A percentile compares a stretch with the other conserved stretches of the same genome.
These are phyloP conservation scores for Phocides pigmalion DNA, from an alignment of 1,140 invertebrate genomes.

Conservation along the genomic window DNA sequence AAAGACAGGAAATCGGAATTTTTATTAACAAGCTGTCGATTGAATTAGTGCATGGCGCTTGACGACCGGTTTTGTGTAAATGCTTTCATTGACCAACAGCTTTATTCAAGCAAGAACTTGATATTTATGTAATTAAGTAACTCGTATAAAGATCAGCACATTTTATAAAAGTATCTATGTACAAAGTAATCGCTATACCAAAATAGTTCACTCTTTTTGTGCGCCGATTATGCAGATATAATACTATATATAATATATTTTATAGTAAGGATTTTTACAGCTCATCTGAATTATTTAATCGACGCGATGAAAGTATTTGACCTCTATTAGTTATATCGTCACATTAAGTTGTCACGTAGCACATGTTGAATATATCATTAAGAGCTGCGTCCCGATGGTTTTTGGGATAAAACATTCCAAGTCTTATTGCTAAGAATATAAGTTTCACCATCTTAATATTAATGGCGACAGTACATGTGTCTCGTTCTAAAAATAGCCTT, in stretches of 20 bases:
- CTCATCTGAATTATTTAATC: too few species aligned
- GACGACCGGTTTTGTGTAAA: constrained; percentile 5
- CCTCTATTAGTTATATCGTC: neutral
- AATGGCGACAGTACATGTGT: constrained; percentile 22
- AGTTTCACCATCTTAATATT: constrained; percentile 27
- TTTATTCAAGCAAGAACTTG: neutral
- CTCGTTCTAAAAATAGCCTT: constrained; percentile 32
- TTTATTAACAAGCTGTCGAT: constrained; percentile 30
- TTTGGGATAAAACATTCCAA: constrained; percentile 20
- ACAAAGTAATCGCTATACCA: too few species aligned
- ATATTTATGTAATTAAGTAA: neutral
- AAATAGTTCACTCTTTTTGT: too few species aligned
- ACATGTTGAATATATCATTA: constrained; percentile 28
- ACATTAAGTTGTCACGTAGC: constrained; percentile 5
- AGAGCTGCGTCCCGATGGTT: neutral
- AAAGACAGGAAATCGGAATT: constrained; percentile 36
- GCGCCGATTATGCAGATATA: too few species aligned
- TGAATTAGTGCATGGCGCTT: constrained; percentile 28
- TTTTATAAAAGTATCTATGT: too few species aligned
- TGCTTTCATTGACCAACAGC: neutral
- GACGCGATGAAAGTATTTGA: too few species aligned
- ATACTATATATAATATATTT: too few species aligned
- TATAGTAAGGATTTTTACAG: too few species aligned
- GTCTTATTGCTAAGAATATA: constrained; percentile 24
- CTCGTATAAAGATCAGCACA: neutral